phyloP scores from a whole-genome alignment of 2,888 invertebrate genomes.

The Phasia obesa region DNA sequence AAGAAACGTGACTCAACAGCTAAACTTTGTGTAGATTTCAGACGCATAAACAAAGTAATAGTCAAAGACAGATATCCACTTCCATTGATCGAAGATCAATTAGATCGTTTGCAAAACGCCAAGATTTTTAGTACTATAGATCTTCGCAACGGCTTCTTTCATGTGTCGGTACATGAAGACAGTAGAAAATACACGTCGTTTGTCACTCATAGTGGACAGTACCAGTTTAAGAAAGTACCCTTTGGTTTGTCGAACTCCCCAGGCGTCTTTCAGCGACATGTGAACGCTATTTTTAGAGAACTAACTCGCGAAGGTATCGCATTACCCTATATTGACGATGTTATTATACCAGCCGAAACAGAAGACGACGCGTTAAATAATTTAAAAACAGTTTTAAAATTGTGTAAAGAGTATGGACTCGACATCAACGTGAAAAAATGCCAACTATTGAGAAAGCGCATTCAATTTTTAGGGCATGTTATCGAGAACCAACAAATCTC shows the following conservation, averaged over 20 bases:
- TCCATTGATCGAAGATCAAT: conserved; percentile 75
- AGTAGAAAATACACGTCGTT: conserved; percentile 76
- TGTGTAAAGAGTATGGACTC: conserved; percentile 58
- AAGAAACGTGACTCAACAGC: conserved; percentile 64
- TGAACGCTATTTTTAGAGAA: conserved; percentile 47
- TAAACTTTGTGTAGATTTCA: conserved; percentile 74
- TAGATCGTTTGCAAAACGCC: conserved; percentile 75
- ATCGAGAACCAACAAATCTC: conserved; percentile 67
- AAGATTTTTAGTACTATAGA: conserved; percentile 75
- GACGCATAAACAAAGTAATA: conserved; percentile 68
- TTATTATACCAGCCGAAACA: conserved; percentile 63
- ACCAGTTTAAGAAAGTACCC: conserved; percentile 75
- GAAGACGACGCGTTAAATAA: conserved; percentile 61
- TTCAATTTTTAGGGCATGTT: conserved; percentile 47
- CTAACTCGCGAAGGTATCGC: conserved; percentile 54
- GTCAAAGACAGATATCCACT: conserved; percentile 74
- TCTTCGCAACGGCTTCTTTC: conserved; percentile 77
- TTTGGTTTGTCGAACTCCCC: conserved; percentile 79
- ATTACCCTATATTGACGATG: conserved; percentile 68
- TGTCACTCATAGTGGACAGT: conserved; percentile 76
- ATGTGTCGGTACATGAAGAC: conserved; percentile 74
- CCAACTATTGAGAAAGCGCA: conserved; percentile 49
- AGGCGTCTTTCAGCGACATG: conserved; percentile 74
- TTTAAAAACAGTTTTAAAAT: conserved; percentile 19
- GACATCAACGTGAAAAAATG: conserved; percentile 65